Percentiles rank a stretch among this genome's conserved stretches.
Conservation (phyloP, 2,888 invertebrate genomes). For the Pachycephus smyrnensis region DNA sequence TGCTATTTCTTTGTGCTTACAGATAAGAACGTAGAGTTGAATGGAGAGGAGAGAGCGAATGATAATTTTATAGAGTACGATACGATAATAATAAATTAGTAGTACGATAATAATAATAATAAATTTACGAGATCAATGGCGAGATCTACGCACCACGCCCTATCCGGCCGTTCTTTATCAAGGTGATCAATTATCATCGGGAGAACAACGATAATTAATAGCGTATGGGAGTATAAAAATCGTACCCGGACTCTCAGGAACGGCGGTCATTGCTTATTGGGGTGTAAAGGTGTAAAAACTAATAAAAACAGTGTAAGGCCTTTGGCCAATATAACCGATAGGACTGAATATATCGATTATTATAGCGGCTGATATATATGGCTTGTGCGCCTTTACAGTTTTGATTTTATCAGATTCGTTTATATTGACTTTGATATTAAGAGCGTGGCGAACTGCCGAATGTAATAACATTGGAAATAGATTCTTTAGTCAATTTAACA, state of each 20-base stretch:
- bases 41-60: neutral
- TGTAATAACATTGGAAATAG: neutral
- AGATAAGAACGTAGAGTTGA: neutral
- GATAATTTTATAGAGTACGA: neutral
- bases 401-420: neutral
- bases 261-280: neutral
- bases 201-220: neutral
- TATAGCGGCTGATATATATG: neutral
- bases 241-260: neutral
- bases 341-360: neutral
- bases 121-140: neutral
- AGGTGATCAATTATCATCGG: neutral
- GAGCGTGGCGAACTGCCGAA: neutral
- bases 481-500: neutral
- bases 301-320: neutral
- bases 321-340: too few species aligned
- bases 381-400: neutral
- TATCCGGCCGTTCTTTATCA: neutral
- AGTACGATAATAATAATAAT: neutral
- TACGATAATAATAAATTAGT: neutral
- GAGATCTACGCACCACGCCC: neutral
- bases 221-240: neutral
- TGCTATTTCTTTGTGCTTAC: neutral
- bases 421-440: neutral
- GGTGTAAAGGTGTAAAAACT: neutral